Evolutionary conservation across 30 jellyfish, hydroid and myxozoan species (phyloP).

Genomic region (Chrysaora quinquecirrha): DNA sequence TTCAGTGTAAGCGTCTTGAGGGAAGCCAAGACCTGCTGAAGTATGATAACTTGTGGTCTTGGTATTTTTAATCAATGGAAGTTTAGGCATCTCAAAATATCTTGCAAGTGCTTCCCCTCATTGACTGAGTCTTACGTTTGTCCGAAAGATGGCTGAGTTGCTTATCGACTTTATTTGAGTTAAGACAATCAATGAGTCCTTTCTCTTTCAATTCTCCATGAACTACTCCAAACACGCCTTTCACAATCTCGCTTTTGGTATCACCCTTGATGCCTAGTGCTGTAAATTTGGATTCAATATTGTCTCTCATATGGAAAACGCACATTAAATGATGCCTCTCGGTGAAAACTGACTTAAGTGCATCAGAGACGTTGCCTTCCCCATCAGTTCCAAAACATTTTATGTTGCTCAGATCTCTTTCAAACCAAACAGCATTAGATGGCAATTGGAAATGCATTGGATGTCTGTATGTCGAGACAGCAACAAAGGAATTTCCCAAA

Average conservation of each 20-base stretch:
- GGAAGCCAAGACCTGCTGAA: too few species aligned
- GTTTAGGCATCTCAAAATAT: background rate
- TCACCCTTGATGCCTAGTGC: background rate
- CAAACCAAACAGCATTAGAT: background rate
- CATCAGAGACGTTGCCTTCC: constrained; percentile 1
- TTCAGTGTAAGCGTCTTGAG: too few species aligned
- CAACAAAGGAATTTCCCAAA: too few species aligned
- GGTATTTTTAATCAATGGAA: constrained; percentile 1
- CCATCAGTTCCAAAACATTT: background rate
- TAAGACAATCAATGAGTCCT: constrained; percentile 4
- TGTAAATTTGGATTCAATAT: background rate
- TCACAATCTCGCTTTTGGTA: background rate
- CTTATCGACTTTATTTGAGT: background rate
- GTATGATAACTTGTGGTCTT: background rate
- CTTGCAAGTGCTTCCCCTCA: background rate
- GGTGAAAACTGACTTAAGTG: constrained; percentile 8
- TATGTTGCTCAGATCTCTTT: background rate
- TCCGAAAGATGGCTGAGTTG: background rate
- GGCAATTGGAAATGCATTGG: background rate
- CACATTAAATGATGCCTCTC: background rate
- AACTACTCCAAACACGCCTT: background rate
- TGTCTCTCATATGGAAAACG: constrained; percentile 8
- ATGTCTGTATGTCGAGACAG: too few species aligned
- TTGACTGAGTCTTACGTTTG: background rate
- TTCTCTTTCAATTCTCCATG: background rate